Evolutionary conservation across 2,797 vertebrate genomes (phyloP), one percentile per base, ranked within the genome.

Genomic region (Cyprinodon diabolis): DNA sequence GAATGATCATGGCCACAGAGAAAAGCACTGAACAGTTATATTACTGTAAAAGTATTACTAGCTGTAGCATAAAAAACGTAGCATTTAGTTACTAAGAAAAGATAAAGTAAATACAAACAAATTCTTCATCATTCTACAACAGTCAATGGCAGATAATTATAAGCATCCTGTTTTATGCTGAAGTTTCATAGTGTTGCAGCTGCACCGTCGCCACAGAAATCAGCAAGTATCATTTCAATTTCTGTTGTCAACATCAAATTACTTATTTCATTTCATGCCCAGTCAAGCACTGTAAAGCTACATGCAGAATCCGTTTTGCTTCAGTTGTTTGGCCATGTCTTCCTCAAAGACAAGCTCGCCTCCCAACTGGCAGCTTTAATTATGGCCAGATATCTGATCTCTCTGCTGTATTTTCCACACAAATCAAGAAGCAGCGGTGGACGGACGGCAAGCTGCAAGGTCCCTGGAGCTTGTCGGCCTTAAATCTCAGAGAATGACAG

Each of bases 181-280:
- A 49, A 79, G 74, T 35, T 69, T 66, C 58, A 58, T 58, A 47
- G 13, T 66, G 69, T 35, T 71, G 60, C 68, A 17, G 74, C 75
- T 62, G 69, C 75, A 71, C 51, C 66, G 69, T 71, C 66, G 66
- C 68, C 65, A 75, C 70, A 69, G 75, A 94, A 95, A 96, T 96
- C 96, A 96, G 95, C 93, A 91, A 96, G 96, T 96, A 97, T 97
- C 95, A 96, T 96, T 98, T 97, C 96, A 96, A 97, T 97, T 98
- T 96, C 96, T 96, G 95, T 96, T 96, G 96, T 97, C 96, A 96
- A 97, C 97, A 97, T 97, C 96, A 97, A 96, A 98, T 97, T 96
- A 96, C 97, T 97, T 97, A 97, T 98, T 97, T 97, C 95, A 98
- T 98, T 98, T 98, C 96, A 97, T 96, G 97, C 97, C 97, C 95